Percentiles rank a stretch among this genome's conserved stretches.
phyloP scores from a whole-genome alignment of 2,888 invertebrate genomes.

The Keiferia lycopersicella region DNA sequence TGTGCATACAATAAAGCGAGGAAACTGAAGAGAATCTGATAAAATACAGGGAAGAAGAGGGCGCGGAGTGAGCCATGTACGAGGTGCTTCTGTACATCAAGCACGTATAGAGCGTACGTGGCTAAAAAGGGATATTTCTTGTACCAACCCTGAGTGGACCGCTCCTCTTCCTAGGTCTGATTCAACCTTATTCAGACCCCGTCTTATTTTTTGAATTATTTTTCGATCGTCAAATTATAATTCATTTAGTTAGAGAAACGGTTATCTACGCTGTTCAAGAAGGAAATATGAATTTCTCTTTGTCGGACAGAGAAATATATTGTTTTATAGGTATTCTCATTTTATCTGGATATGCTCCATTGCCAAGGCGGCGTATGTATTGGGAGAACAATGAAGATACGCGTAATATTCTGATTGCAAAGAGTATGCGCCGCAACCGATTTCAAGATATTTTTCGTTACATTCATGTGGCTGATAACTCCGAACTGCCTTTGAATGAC shows the following conservation, averaged over 20 bases:
- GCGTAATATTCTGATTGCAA: constrained; percentile 36
- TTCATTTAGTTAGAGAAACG: constrained; percentile 25
- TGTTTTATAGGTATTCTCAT: constrained; percentile 36
- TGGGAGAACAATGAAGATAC: constrained; percentile 38
- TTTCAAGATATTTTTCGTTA: constrained; percentile 41
- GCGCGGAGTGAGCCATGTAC: constrained; percentile 1
- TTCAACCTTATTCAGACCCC: constrained; percentile 7
- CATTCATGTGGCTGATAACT: constrained; percentile 40
- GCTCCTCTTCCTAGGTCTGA: constrained; percentile 10
- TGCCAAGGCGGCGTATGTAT: constrained; percentile 38
- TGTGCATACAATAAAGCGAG: too few relatives aligned
- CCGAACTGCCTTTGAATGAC: neutral
- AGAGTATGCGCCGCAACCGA: constrained; percentile 39
- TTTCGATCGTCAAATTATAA: constrained; percentile 25
- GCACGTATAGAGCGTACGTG: constrained; percentile 14
- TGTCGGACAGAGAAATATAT: constrained; percentile 34
- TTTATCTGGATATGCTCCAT: constrained; percentile 38
- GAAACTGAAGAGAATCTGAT: neutral
- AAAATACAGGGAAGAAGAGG: neutral
- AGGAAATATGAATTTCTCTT: constrained; percentile 29
- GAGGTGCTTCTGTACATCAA: constrained; percentile 13
- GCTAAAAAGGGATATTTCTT: neutral
- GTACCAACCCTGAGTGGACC: constrained; percentile 6
- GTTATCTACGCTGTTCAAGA: constrained; percentile 34
- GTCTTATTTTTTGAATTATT: constrained; percentile 28